Evolutionary conservation across 2,888 invertebrate genomes (phyloP), one percentile per base, ranked within the genome.

Genomic region (Criorhina ranunculi): DNA sequence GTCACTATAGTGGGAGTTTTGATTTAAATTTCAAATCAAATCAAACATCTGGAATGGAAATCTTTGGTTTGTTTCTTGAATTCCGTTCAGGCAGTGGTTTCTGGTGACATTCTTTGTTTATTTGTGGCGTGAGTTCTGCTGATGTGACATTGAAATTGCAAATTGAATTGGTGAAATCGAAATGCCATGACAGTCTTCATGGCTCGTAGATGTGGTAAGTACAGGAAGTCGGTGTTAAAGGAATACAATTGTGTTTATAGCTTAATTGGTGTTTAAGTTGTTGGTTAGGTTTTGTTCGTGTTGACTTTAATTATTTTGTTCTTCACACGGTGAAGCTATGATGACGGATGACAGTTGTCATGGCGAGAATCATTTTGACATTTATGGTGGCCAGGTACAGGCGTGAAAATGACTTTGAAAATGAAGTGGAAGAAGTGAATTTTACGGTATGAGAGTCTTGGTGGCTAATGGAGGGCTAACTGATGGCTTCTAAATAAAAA

Each of bases 1-100:
- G 53, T 35, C 59, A 60, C 7, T 2, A 4, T 33, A 2, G 62
- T 78, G 70, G 62, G 78, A 70, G 70, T 49, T 57, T 12, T 6
- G 4, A 78, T 70, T 78, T 78, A 72, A 78, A 78, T 40, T 72
- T 64, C 24, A 78, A 78, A 78, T 78, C 42, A 35, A n/a, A n/a
- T n/a, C n/a, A n/a, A n/a, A 29, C 2, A 59, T 12, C 40, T 33
- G 2, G 15, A 4, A 33, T 51, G 7, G 11, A 17, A 0, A 2
- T 11, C 11, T 17, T 11, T 11, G 9, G 9, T 2, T 11, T 31
- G 15, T 11, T 17, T 12, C 15, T 60, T 31, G 60, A 29, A 42
- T 60, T 42, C 42, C 40, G n/a, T 12, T 33, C 19, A 17, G 6
- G 17, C 44, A 55, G 24, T 24, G 24, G 4, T 12, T 6, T 19